Evolutionary conservation across 2,113 vertebrate species (phyloP), one percentile per base, ranked within the genome.

Genomic region (Vombatus ursinus): DNA sequence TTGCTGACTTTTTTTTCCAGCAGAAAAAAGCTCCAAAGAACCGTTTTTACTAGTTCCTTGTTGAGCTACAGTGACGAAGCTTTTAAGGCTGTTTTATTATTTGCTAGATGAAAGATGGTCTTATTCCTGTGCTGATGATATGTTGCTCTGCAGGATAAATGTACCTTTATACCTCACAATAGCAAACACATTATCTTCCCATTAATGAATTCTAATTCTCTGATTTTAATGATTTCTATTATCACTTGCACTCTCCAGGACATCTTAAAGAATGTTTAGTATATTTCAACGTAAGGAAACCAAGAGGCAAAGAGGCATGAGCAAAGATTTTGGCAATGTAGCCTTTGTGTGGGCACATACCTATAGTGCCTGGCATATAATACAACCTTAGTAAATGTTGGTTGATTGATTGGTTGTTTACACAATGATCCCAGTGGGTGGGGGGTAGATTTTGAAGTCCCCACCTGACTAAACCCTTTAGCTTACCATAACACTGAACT

Each of bases 51-150:
- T 98, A 94, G 25, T 94, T 98, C 96, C 94, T 97, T 97, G 96
- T 98, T 98, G 97, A 97, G 98, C 93, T 98, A 98, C 98, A 52
- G 97, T 98, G 98, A 98, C 89, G 92, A 98, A 98, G 97, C 98
- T 98, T 98, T 98, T 47, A 97, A 90, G 97, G 95, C 93, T 96
- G 19, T 96, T 98, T 98, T 96, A 97, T 98, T 96, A 94, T 91
- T 91, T 95, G 95, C 92, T 90, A 96, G 95, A 97, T 95, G 95
- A 98, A 96, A 52, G 93, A 96, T 22, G 7, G 49, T 97, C 92
- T 96, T 93, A 96, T 96, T 98, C 94, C 77, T 95, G 23, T 84
- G 91, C 90, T 95, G 50, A 96, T 98, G 94, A 96, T 96, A 97
- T 16, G 91, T 92, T 97, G 84, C 28, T 95, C 94, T 91, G 93